Base-by-base conservation (phyloP, 1,140 invertebrate genomes). In the Drosophila orosa region DNA sequence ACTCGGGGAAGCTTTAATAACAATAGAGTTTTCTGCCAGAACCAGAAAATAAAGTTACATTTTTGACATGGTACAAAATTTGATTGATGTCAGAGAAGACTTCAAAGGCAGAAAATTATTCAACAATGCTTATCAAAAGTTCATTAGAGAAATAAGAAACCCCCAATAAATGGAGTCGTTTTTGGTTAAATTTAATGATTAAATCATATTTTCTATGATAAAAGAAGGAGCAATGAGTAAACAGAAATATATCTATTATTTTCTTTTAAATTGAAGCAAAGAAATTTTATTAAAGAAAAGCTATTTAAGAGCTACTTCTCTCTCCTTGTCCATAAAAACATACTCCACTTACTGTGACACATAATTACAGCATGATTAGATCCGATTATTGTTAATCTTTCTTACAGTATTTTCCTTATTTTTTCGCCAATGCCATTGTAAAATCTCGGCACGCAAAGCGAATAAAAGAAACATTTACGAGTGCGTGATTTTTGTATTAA, bases 401-500 rank as follows among this genome's bases (percentile, higher is more conserved):
- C 19, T 55, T 33, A 13, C 9, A 45, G 58, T 47, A 60, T 82
- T 52, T 61, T 10, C 50, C 48, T 61, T 61, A 52, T 39, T 47
- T 57, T 27, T 55, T 56, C 31, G 17, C 37, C 7, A 5, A 22
- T 13, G 12, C 17, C 31, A 87, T 86, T 87, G 60, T 76, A 55
- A 75, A 87, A 76, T 79, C 84, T 42, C 66, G 27, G 67, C 83
- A 87, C 83, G 83, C 79, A 87, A 73, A 56, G 17, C 67, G 42
- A 63, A 87, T 89, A 78, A 89, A 80, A 75, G 31, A 27, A 39
- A 44, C 78, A 80, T 89, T 72, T 84, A 80, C 39, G 55, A 78
- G 66, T 89, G 77, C 85, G 84, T 89, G 84, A 89, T 89, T 71
- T 74, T 68, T 80, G 71, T 89, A 68, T 74, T 63, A 87, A 87